Percentiles rank a stretch among this genome's conserved stretches.
These are phyloP conservation scores for Dermatemys mawii DNA, from an alignment of 2,113 vertebrate genomes.

Conservation along the genomic window DNA sequence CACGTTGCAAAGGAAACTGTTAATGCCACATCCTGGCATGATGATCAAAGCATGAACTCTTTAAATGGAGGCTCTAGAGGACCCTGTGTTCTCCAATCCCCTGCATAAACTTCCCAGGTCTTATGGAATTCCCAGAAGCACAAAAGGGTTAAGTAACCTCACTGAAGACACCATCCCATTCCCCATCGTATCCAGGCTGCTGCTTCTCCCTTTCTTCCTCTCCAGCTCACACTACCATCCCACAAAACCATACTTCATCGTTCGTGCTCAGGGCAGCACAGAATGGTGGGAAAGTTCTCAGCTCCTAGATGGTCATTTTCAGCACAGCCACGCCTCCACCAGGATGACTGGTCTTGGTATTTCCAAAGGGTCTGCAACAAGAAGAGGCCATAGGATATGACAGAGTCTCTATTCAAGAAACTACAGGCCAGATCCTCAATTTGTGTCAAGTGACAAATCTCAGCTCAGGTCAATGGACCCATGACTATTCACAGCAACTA, in stretches of 20 bases:
- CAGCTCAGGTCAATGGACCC: neutral
- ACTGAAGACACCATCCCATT: neutral
- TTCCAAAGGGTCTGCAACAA: conserved; percentile 77
- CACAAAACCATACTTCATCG: neutral
- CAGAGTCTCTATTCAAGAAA: neutral
- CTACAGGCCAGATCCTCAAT: neutral
- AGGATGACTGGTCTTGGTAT: conserved; percentile 74
- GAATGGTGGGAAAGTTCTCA: neutral
- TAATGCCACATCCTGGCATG: neutral
- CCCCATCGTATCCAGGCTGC: neutral
- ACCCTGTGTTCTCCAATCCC: neutral
- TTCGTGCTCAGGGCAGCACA: neutral
- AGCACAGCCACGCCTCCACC: conserved; percentile 68
- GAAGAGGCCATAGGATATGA: neutral
- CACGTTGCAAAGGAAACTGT: neutral
- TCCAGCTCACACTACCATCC: neutral
- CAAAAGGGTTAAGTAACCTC: neutral
- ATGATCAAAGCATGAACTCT: neutral
- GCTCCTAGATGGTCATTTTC: neutral
- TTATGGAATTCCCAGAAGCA: too few relatives aligned
- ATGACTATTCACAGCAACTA: neutral
- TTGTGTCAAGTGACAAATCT: neutral
- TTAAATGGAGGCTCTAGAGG: neutral
- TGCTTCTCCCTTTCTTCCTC: too few relatives aligned
- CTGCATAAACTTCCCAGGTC: too few relatives aligned